Conservation (phyloP, 2,113 vertebrate genomes). For the Accipiter cooperii region DNA sequence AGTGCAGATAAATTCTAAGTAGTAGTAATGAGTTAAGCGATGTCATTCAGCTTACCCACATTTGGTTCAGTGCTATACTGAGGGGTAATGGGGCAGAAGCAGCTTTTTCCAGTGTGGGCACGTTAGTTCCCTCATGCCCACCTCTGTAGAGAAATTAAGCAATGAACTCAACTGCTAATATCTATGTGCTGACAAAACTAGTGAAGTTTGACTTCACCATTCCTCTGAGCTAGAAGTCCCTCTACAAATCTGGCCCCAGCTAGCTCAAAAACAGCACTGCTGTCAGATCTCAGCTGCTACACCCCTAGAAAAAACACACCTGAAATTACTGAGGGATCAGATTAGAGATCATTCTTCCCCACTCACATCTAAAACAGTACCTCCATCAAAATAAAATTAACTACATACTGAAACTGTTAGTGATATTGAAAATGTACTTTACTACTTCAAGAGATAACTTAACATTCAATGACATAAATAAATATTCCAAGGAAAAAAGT, state of each 20-base stretch:
- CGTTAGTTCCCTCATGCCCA: not conserved
- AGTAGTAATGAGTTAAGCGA: not conserved
- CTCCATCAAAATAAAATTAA: not conserved
- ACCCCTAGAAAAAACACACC: not conserved
- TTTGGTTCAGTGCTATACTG: not conserved
- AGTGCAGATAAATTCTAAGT: not conserved
- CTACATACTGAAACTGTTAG: not conserved
- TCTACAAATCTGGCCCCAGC: not conserved
- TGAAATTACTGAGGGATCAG: not conserved
- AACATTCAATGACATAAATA: not conserved
- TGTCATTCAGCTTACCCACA: not conserved
- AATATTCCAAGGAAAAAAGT: not conserved
- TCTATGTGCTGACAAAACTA: not conserved
- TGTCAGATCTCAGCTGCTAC: not conserved
- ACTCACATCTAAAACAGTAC: not conserved
- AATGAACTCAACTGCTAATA: not conserved
- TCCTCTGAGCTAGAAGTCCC: not conserved
- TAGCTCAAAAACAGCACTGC: not conserved
- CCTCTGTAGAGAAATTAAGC: not conserved
- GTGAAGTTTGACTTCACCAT: not conserved
- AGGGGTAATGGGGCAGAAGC: not conserved
- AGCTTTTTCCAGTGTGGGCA: not conserved
- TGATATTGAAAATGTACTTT: not conserved
- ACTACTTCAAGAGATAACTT: not conserved
- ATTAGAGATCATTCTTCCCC: not conserved